Evolutionary conservation across 2,888 invertebrate genomes (phyloP).

Genomic region (Ormyrus nitidulus): DNA sequence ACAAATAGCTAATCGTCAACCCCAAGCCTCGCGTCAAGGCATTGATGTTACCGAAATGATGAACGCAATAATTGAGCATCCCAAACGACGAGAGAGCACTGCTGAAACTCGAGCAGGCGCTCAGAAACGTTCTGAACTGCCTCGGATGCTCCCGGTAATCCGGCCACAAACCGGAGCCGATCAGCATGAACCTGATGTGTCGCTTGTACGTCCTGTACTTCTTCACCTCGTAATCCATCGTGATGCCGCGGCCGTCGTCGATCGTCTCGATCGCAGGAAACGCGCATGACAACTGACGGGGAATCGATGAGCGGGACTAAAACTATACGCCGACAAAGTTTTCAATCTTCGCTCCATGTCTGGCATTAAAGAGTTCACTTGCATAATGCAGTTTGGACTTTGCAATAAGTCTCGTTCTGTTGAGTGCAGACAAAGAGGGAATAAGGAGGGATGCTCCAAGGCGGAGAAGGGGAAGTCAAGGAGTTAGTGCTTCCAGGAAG

Average conservation of each 20-base stretch:
- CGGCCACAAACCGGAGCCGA: conserved; percentile 24
- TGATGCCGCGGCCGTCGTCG: too few relatives aligned
- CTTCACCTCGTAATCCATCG: conserved; percentile 11
- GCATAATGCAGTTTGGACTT: neutral
- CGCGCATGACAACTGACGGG: neutral
- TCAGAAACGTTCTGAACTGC: neutral
- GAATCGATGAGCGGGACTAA: neutral
- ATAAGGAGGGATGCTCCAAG: neutral
- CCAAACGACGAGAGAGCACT: neutral
- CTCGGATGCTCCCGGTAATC: conserved; percentile 1
- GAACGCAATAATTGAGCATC: conserved; percentile 8
- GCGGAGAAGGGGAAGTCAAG: neutral
- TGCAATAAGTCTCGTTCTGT: neutral
- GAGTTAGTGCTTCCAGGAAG: neutral
- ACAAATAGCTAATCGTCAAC: conserved; percentile 32
- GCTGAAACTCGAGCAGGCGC: neutral
- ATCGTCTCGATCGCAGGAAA: neutral
- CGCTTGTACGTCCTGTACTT: conserved; percentile 26
- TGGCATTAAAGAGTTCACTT: neutral
- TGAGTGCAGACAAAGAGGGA: neutral
- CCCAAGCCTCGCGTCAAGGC: conserved; percentile 41
- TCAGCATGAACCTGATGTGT: conserved; percentile 1
- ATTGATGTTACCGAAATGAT: conserved; percentile 26
- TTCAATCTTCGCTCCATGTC: neutral
- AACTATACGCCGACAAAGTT: neutral